Conservation (phyloP, 2,797 vertebrate genomes). For the Zenarchopterus dispar region DNA sequence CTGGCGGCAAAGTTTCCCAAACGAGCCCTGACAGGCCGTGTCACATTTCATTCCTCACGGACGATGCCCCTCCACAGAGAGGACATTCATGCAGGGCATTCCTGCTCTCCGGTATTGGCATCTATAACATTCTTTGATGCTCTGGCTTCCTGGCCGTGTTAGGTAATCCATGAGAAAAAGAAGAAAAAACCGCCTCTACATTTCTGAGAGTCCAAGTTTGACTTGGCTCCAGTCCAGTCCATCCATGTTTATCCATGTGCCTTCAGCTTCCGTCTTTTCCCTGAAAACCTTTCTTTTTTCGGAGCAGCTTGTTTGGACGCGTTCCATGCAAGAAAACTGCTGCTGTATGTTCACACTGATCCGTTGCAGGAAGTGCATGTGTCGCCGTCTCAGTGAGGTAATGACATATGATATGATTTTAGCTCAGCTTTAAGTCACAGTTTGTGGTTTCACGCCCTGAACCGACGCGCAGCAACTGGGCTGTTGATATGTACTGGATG, state of each 20-base stretch:
- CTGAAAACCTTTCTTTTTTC: conserved; percentile 40
- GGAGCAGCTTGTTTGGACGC: conserved; percentile 34
- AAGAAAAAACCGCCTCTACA: conserved; percentile 7
- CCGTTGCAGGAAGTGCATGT: conserved; percentile 41
- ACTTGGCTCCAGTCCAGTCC: conserved; percentile 27
- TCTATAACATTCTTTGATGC: conserved; percentile 24
- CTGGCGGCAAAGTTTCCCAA: conserved; percentile 56
- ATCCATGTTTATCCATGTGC: conserved; percentile 25
- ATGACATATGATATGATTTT: conserved; percentile 29
- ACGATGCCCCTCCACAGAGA: conserved; percentile 64
- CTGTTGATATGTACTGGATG: conserved; percentile 54
- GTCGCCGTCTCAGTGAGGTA: conserved; percentile 19
- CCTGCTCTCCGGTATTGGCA: conserved; percentile 48
- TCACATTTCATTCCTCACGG: conserved; percentile 75
- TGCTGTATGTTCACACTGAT: conserved; percentile 33
- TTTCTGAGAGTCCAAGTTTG: conserved; percentile 24
- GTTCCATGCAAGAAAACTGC: conserved; percentile 32
- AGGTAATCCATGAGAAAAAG: conserved; percentile 28
- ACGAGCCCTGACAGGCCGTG: conserved; percentile 64
- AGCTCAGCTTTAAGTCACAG: conserved; percentile 13
- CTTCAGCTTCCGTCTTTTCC: conserved; percentile 15
- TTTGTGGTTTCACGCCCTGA: conserved; percentile 44
- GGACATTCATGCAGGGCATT: conserved; percentile 55
- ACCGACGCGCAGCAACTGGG: conserved; percentile 38
- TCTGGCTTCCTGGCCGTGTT: conserved; percentile 4